Evolutionary conservation across 37 sponge, comb jelly and placozoan genomes (phyloP).

Genomic region (Aplysina aerophoba): DNA sequence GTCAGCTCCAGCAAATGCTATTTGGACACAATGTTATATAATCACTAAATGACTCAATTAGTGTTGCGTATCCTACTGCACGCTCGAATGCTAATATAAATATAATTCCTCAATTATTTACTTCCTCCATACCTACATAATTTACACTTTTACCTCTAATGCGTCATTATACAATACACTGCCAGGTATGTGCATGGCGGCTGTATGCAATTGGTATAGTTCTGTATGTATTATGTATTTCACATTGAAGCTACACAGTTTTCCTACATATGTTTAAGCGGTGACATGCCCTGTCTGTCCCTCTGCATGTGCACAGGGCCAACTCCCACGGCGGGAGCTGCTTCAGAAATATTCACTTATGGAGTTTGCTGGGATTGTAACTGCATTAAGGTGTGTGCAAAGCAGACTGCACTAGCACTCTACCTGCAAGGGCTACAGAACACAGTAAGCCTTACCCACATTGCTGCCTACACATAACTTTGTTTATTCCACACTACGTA

Average conservation of each 20-base stretch:
- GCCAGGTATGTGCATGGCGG: slow-evolving; percentile 17
- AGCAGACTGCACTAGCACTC: neutral
- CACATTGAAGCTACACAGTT: neutral
- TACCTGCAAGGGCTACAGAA: neutral
- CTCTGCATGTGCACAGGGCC: slow-evolving; percentile 44
- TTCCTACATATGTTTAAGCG: neutral
- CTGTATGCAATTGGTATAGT: neutral
- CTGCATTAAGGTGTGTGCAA: slow-evolving; percentile 62
- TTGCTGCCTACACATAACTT: too few species aligned
- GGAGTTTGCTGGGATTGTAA: slow-evolving; percentile 66
- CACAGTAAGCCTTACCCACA: too few species aligned
- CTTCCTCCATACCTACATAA: too few species aligned
- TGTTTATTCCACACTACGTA: too few species aligned
- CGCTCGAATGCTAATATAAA: too few species aligned
- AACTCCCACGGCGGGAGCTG: slow-evolving; percentile 61
- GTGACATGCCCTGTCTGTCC: neutral
- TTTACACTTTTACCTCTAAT: too few species aligned
- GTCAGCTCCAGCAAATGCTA: too few species aligned
- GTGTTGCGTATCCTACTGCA: too few species aligned
- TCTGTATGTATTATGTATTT: neutral
- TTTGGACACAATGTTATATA: too few species aligned
- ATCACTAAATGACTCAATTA: too few species aligned
- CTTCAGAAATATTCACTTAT: slow-evolving; percentile 68
- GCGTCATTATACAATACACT: too few species aligned
- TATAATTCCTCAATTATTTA: too few species aligned